A percentile compares a stretch with the other conserved stretches of the same genome.
Evolutionary conservation across 2,797 vertebrate species (phyloP).

Genomic region (Choloepus didactylus): DNA sequence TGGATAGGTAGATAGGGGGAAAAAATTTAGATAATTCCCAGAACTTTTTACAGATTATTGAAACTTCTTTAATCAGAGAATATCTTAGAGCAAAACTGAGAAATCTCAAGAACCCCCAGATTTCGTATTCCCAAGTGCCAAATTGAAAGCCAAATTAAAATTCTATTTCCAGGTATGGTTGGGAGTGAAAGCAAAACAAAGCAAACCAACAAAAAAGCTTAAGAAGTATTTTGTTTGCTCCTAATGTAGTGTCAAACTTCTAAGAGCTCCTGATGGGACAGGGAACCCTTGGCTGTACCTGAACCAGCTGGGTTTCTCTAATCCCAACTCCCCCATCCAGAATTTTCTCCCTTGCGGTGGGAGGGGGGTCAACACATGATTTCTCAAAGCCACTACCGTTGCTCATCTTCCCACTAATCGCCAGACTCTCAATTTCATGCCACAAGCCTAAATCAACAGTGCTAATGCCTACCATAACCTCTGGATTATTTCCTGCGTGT

Average conservation of each 20-base stretch:
- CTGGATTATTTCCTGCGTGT: slow-evolving; percentile 78
- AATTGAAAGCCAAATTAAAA: slow-evolving; percentile 60
- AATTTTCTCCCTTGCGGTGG: neutral
- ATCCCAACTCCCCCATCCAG: neutral
- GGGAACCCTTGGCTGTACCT: neutral
- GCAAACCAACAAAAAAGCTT: neutral
- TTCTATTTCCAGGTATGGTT: neutral
- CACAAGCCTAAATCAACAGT: slow-evolving; percentile 81
- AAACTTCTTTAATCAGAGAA: neutral
- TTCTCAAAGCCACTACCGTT: slow-evolving; percentile 31
- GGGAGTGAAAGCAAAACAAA: neutral
- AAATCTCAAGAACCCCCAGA: slow-evolving; percentile 20
- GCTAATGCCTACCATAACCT: slow-evolving; percentile 81
- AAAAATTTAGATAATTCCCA: neutral
- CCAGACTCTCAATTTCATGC: slow-evolving; percentile 78
- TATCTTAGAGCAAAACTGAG: neutral
- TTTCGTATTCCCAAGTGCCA: neutral
- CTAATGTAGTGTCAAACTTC: slow-evolving; percentile 45
- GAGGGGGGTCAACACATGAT: neutral
- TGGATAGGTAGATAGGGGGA: neutral
- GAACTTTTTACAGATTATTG: slow-evolving; percentile 34
- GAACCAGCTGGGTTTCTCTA: slow-evolving; percentile 32
- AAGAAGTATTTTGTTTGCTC: neutral
- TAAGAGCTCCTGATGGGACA: neutral
- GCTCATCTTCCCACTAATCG: slow-evolving; percentile 81